Base-by-base conservation (phyloP, 2,113 vertebrate species). In the Ageneiosus marmoratus region DNA sequence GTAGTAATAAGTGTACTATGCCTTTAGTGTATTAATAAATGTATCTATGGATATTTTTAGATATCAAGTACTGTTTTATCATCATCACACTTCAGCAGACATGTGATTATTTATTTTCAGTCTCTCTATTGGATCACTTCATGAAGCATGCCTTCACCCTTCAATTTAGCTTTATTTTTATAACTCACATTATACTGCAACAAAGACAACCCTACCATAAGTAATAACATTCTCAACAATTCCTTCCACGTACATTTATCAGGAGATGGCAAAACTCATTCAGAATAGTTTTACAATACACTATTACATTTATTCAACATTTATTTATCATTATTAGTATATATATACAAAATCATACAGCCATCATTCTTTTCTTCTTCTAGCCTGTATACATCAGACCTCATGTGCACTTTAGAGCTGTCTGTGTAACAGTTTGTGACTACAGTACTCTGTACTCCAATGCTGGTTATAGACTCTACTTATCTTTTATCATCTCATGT, bases 161-260 rank as follows among this genome's bases (percentile, higher is more conserved):
- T 51, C 10, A 75, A 41, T 75, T 82, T 82, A 75, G 18, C n/a
- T 5, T 60, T 82, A 81, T 81, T 81, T 73, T 81, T 81, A 81
- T 51, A 81, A 58, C 69, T 48, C 12, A 22, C 69, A 10, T 12
- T 55, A 44, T 81, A 81, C 15, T 56, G 41, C 44, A 18, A 32
- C 16, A 32, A 51, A 74, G 50, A 22, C 15, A 29, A 32, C 46
- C n/a, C 15, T 51, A 10, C 69, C 62, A 58, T 46, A n/a, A 44
- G 5, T 41, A 5, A 37, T 53, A 6, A 67, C 67, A 50, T 27
- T 15, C 27, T 1, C 4, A 79, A 22, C n/a, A n/a, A n/a, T n/a
- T 80, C 27, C 32, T 51, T 48, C 46, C 29, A 67, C 34, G 20
- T 80, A 50, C 15, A 41, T 34, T 29, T 72, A 2, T 29, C 13